A percentile compares a stretch with the other conserved stretches of the same genome.
Conservation (phyloP, 2,888 invertebrate species). For the Dione vanillae region DNA sequence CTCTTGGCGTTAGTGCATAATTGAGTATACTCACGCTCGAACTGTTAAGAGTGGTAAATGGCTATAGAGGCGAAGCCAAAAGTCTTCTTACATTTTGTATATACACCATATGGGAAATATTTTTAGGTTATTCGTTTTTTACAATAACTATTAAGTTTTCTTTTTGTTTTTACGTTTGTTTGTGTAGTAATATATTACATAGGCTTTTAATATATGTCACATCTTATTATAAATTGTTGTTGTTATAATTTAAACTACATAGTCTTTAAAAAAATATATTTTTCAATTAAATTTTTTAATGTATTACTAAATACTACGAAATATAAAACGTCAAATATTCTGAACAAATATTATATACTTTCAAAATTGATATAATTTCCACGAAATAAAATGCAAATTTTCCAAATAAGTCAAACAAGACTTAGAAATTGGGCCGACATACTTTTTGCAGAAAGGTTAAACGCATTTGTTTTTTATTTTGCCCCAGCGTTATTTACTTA, state of each 20-base stretch:
- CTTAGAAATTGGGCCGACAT: slow-evolving; percentile 39
- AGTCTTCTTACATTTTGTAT: background rate
- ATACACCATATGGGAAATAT: background rate
- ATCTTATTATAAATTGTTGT: too few relatives aligned
- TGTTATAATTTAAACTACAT: too few relatives aligned
- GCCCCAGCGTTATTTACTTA: slow-evolving; percentile 21
- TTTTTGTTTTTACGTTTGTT: too few relatives aligned
- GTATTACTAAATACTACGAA: too few relatives aligned
- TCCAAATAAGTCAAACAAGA: slow-evolving; percentile 14
- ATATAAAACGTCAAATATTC: too few relatives aligned
- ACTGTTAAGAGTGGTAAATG: slow-evolving; percentile 41
- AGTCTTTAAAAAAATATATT: too few relatives aligned
- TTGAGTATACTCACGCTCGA: slow-evolving; percentile 46
- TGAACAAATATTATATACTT: too few relatives aligned
- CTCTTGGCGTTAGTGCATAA: slow-evolving; percentile 48
- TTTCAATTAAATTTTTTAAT: too few relatives aligned
- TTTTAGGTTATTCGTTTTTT: background rate
- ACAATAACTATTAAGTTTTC: too few relatives aligned
- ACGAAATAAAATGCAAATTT: background rate
- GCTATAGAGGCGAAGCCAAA: slow-evolving; percentile 31
- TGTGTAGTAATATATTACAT: too few relatives aligned
- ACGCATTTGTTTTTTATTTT: slow-evolving; percentile 24
- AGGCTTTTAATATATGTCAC: too few relatives aligned
- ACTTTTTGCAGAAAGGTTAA: slow-evolving; percentile 24
- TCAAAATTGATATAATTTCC: background rate